These are phyloP conservation scores for Macropodus opercularis DNA, from an alignment of 2,797 vertebrate species.

Conservation along the genomic window DNA sequence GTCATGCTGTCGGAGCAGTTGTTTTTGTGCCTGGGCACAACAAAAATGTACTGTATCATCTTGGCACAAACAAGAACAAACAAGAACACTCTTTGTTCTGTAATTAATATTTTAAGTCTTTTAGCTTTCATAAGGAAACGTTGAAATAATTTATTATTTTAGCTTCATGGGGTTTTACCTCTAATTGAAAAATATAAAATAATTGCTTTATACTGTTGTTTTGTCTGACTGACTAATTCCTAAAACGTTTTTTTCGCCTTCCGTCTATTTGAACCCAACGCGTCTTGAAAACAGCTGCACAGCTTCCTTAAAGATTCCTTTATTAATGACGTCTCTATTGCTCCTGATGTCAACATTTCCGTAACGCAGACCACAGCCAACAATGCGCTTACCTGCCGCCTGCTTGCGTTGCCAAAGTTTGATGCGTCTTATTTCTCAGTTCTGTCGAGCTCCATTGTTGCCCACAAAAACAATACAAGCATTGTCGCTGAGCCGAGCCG, in stretches of 20 bases:
- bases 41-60: too few species aligned
- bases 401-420: slow-evolving; percentile 3
- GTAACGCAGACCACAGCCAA: slow-evolving; percentile 24
- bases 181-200: too few species aligned
- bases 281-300: background rate
- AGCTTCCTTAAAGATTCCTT: slow-evolving; percentile 27
- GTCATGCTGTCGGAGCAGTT: background rate
- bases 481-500: slow-evolving; percentile 4
- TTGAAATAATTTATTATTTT: too few species aligned
- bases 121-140: too few species aligned
- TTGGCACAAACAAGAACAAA: too few species aligned
- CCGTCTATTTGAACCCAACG: background rate
- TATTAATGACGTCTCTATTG: slow-evolving; percentile 25
- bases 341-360: slow-evolving; percentile 13
- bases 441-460: slow-evolving; percentile 7
- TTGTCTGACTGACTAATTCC: too few species aligned
- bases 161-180: too few species aligned
- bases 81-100: too few species aligned
- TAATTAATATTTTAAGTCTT: too few species aligned
- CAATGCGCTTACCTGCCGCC: slow-evolving; percentile 13
- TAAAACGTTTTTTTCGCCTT: too few species aligned
- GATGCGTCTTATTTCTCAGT: slow-evolving; percentile 12
- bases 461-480: slow-evolving; percentile 5
- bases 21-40: too few species aligned
- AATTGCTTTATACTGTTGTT: too few species aligned